These are phyloP conservation scores for Nephrotoma flavescens DNA, from an alignment of 2,888 invertebrate genomes.

Conservation along the genomic window DNA sequence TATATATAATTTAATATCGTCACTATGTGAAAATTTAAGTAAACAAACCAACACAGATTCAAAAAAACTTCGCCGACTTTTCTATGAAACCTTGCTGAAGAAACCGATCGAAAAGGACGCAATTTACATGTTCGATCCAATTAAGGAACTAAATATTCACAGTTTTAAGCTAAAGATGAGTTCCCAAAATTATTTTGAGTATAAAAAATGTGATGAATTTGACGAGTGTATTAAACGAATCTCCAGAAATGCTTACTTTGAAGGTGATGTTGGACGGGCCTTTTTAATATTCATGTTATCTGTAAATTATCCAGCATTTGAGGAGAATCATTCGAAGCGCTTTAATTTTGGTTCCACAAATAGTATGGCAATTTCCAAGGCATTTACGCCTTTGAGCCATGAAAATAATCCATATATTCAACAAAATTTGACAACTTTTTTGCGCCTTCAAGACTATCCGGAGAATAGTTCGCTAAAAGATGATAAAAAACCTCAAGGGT, in stretches of 20 bases:
- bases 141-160: constrained; percentile 18
- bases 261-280: constrained; percentile 16
- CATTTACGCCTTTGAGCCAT: not conserved
- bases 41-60: constrained; percentile 10
- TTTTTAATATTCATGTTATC: not conserved
- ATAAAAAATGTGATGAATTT: constrained; percentile 16
- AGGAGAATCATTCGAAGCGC: not conserved
- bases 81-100: constrained; percentile 19
- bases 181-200: constrained; percentile 14
- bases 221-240: constrained; percentile 15
- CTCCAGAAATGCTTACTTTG: constrained; percentile 16
- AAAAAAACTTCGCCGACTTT: constrained; percentile 8
- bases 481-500: not conserved
- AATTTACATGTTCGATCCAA: constrained; percentile 16
- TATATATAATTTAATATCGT: constrained; percentile 19
- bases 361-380: not conserved
- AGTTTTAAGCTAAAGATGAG: constrained; percentile 19
- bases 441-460: not conserved
- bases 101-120: constrained; percentile 15
- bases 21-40: constrained; percentile 17
- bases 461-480: not conserved
- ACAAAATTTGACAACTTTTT: not conserved
- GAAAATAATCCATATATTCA: not conserved
- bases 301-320: not conserved
- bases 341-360: not conserved